Conservation (phyloP, 1,140 invertebrate species). For the Trichomalopsis sarcophagae region DNA sequence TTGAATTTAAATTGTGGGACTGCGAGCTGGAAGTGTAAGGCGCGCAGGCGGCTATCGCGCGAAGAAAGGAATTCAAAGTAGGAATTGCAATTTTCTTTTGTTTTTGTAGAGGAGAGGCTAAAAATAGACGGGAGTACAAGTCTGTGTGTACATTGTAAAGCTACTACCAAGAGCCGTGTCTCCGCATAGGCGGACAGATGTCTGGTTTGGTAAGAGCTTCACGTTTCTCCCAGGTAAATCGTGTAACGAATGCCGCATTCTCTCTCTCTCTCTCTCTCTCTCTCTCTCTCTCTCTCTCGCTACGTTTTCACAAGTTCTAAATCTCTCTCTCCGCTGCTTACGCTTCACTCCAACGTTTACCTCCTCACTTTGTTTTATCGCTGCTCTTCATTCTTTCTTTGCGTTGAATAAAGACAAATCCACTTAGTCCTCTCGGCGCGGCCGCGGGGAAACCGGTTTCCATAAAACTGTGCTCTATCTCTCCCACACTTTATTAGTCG, state of each 20-base stretch:
- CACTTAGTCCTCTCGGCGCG: too few species aligned
- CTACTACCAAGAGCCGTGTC: neutral
- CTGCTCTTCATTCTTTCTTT: too few species aligned
- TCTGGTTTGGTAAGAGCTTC: conserved; percentile 58
- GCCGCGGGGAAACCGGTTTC: too few species aligned
- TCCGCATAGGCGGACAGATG: neutral
- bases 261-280: neutral
- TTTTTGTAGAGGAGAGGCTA: conserved; percentile 1
- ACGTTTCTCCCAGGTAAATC: conserved; percentile 66
- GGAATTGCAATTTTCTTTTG: conserved; percentile 26
- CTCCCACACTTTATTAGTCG: neutral
- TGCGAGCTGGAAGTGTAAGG: neutral
- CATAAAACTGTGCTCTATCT: neutral
- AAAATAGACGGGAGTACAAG: conserved; percentile 13
- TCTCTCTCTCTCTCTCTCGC: neutral
- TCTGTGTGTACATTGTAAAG: neutral
- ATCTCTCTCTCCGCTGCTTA: neutral
- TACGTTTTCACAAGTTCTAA: neutral
- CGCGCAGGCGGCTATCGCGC: neutral
- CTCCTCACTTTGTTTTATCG: too few species aligned
- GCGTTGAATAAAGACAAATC: neutral
- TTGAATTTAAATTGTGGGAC: conserved; percentile 37
- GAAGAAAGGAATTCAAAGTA: neutral
- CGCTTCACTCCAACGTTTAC: neutral
- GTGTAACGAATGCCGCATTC: conserved; percentile 59